Percentiles rank a stretch among this genome's conserved stretches.
phyloP scores from a whole-genome alignment of 2,888 invertebrate species.

The Coelinius sp. region DNA sequence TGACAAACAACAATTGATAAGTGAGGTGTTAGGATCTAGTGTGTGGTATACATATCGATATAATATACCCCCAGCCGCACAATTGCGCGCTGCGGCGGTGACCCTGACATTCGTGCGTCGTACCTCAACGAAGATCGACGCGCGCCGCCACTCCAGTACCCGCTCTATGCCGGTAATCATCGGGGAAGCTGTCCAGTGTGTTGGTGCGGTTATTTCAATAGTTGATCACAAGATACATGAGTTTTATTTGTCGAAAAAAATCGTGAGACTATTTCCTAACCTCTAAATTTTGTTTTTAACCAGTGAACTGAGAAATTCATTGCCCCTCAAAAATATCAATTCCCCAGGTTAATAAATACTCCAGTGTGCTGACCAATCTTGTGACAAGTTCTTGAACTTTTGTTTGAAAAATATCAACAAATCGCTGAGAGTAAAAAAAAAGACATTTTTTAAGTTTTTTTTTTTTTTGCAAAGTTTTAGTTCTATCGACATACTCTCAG shows the following conservation, averaged over 20 bases:
- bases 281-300: too few relatives aligned
- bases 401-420: neutral
- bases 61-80: constrained; percentile 46
- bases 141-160: constrained; percentile 23
- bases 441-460: too few relatives aligned
- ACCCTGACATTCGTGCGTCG: constrained; percentile 60
- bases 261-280: neutral
- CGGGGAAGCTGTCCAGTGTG: constrained; percentile 10
- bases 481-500: neutral
- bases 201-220: constrained; percentile 7
- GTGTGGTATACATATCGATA: constrained; percentile 42
- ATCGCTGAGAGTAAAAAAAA: too few relatives aligned
- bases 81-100: constrained; percentile 55
- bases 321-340: too few relatives aligned
- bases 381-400: neutral
- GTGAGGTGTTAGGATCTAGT: constrained; percentile 2
- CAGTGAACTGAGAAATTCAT: too few relatives aligned
- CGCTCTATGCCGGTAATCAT: constrained; percentile 18
- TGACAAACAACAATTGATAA: neutral
- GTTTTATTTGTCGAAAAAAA: neutral
- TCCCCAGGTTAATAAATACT: too few relatives aligned
- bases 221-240: neutral
- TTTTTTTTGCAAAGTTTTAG: neutral
- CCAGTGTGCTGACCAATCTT: too few relatives aligned
- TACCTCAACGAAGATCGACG: constrained; percentile 32